phyloP scores from a whole-genome alignment of 2,888 invertebrate genomes.

The Abrostola tripartita region DNA sequence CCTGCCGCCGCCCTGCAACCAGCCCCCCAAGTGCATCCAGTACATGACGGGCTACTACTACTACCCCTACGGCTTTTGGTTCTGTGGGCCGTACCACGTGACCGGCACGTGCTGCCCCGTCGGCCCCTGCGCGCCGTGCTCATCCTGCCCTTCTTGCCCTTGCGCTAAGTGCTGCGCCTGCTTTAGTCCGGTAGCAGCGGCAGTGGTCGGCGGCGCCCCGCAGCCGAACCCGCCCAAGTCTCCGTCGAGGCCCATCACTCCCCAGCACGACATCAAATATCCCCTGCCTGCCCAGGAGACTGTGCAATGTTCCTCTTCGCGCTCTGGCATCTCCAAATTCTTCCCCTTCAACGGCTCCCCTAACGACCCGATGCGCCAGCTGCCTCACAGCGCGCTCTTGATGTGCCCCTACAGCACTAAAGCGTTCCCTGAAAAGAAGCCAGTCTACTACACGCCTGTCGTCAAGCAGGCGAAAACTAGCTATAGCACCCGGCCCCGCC shows the following conservation, averaged over 20 bases:
- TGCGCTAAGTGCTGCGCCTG: constrained; percentile 40
- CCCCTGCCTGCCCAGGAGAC: constrained; percentile 22
- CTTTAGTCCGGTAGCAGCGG: constrained; percentile 14
- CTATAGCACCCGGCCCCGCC: not conserved
- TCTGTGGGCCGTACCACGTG: constrained; percentile 80
- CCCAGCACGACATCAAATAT: constrained; percentile 25
- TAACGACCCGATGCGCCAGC: constrained; percentile 12
- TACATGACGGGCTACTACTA: constrained; percentile 82
- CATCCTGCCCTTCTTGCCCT: constrained; percentile 7
- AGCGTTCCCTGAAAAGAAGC: not conserved
- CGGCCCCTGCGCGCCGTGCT: constrained; percentile 52
- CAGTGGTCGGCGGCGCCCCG: constrained; percentile 12
- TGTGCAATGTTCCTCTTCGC: not conserved
- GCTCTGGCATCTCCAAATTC: constrained; percentile 60
- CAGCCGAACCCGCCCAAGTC: not conserved
- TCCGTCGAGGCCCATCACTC: not conserved
- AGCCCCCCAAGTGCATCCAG: constrained; percentile 74
- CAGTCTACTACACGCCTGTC: constrained; percentile 17
- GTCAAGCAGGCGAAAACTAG: constrained; percentile 5
- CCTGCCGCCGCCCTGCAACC: constrained; percentile 76
- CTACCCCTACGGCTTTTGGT: constrained; percentile 81
- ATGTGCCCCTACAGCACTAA: constrained; percentile 55
- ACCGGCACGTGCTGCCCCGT: constrained; percentile 67
- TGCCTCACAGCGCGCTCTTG: constrained; percentile 33
- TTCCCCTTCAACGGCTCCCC: constrained; percentile 60